phyloP scores from a whole-genome alignment of 2,888 invertebrate species.

The Coelopa pilipes region DNA sequence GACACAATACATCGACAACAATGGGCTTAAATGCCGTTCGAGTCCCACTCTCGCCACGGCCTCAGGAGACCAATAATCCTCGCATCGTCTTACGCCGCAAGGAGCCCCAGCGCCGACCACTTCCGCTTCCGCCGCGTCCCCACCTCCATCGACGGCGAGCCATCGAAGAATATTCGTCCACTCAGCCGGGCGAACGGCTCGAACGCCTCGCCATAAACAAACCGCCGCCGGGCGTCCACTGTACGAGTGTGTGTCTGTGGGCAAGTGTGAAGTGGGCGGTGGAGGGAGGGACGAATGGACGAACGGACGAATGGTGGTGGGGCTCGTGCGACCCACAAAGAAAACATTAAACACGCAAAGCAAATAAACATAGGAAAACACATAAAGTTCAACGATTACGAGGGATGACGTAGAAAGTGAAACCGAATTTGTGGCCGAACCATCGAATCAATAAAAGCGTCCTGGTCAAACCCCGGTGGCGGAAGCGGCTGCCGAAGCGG shows the following conservation, averaged over 20 bases:
- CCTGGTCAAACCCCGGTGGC: background rate
- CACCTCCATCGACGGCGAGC: background rate
- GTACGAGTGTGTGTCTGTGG: background rate
- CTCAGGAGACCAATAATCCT: slow-evolving; percentile 17
- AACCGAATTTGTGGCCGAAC: slow-evolving; percentile 12
- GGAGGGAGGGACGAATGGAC: too few relatives aligned
- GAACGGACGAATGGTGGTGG: too few relatives aligned
- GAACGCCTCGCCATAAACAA: slow-evolving; percentile 12
- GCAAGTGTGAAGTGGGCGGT: background rate
- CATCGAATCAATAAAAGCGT: slow-evolving; percentile 20
- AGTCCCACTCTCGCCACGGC: background rate
- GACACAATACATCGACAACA: background rate
- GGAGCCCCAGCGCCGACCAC: background rate
- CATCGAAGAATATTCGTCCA: slow-evolving; percentile 8
- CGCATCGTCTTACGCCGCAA: slow-evolving; percentile 11
- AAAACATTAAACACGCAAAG: slow-evolving; percentile 28
- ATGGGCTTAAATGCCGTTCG: slow-evolving; percentile 1
- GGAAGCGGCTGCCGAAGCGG: too few relatives aligned
- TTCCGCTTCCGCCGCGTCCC: too few relatives aligned
- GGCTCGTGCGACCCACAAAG: slow-evolving; percentile 1
- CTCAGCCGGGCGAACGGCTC: background rate
- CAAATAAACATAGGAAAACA: slow-evolving; percentile 22
- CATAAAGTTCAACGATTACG: background rate
- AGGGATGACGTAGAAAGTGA: background rate
- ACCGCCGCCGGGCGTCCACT: background rate